phyloP scores from a whole-genome alignment of 2,888 invertebrate species.

The Platycheirus rosarum region DNA sequence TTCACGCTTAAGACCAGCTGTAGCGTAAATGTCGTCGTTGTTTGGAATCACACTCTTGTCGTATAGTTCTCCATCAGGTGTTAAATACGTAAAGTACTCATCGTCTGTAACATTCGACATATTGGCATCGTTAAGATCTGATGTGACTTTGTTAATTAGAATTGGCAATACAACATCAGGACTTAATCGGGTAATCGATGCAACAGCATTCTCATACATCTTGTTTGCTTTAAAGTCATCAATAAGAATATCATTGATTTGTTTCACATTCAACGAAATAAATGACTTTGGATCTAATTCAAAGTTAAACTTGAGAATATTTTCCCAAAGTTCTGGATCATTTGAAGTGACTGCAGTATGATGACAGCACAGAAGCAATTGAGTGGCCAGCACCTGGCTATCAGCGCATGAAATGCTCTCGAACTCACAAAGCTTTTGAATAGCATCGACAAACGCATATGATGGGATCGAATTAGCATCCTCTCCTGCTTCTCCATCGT shows the following conservation, averaged over 20 bases:
- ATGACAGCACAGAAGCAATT: conserved; percentile 88
- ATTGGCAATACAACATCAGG: conserved; percentile 86
- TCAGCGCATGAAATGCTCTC: conserved; percentile 81
- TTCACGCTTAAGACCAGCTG: conserved; percentile 91
- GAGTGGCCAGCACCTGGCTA: conserved; percentile 86
- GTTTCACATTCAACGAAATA: conserved; percentile 84
- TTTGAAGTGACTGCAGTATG: conserved; percentile 87
- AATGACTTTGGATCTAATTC: conserved; percentile 83
- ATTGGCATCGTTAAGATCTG: conserved; percentile 86
- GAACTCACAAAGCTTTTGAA: conserved; percentile 78
- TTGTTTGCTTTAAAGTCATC: conserved; percentile 84
- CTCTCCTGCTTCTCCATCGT: conserved; percentile 76
- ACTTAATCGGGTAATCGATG: conserved; percentile 86
- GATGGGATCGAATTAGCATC: conserved; percentile 78
- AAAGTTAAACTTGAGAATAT: conserved; percentile 83
- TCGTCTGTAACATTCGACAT: conserved; percentile 89
- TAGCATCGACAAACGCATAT: conserved; percentile 78
- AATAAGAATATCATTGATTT: conserved; percentile 86
- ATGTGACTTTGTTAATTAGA: conserved; percentile 85
- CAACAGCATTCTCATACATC: conserved; percentile 88
- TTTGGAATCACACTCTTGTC: conserved; percentile 91
- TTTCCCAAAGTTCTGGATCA: conserved; percentile 87
- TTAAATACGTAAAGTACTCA: conserved; percentile 91
- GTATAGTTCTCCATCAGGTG: conserved; percentile 94
- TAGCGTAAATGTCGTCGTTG: conserved; percentile 79